Conservation (phyloP, 2,888 invertebrate genomes). For the Acronicta aceris region DNA sequence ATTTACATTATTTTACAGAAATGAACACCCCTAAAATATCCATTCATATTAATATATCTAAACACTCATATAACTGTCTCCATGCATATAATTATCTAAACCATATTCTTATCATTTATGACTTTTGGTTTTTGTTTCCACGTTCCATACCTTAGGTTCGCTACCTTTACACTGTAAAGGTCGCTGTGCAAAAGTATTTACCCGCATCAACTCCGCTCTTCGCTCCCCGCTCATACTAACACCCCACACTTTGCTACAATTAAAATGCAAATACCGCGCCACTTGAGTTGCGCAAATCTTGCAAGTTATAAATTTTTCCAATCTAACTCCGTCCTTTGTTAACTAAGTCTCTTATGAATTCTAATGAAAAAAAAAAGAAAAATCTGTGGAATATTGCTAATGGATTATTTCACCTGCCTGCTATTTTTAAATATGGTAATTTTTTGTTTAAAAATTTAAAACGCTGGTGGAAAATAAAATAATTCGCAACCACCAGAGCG, state of each 20-base stretch:
- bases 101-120: too few species aligned
- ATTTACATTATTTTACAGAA: too few species aligned
- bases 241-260: conserved; percentile 58
- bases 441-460: conserved; percentile 37
- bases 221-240: conserved; percentile 20
- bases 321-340: conserved; percentile 73
- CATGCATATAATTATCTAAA: too few species aligned
- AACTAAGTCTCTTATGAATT: conserved; percentile 65
- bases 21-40: too few species aligned
- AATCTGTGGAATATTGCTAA: conserved; percentile 56
- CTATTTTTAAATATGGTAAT: conserved; percentile 51
- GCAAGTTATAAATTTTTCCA: conserved; percentile 77
- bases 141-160: neutral
- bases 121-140: too few species aligned
- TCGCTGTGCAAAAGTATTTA: neutral
- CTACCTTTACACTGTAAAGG: neutral
- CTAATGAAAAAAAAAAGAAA: conserved; percentile 56
- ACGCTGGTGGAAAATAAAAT: conserved; percentile 14
- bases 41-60: too few species aligned
- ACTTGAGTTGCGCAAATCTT: conserved; percentile 72
- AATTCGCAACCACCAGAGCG: conserved; percentile 4
- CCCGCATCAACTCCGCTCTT: conserved; percentile 1
- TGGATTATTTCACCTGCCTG: conserved; percentile 59
- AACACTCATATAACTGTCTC: too few species aligned
- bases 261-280: conserved; percentile 78